phyloP scores from a whole-genome alignment of 2,888 invertebrate species.

The Caenorhabditis imperialis region DNA sequence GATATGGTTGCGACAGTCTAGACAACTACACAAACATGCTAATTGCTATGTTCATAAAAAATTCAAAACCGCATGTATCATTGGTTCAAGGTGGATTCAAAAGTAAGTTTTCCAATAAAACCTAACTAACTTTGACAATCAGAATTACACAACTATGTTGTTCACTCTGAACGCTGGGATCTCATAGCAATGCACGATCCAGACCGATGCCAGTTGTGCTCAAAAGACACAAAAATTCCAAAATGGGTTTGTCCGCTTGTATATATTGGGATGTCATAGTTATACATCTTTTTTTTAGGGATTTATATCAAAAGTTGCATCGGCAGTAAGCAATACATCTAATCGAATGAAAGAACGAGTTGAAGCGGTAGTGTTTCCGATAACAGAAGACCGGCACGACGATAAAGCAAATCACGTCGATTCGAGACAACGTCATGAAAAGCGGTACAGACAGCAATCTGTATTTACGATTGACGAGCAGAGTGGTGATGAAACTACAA shows the following conservation, averaged over 20 bases:
- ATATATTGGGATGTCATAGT: no score
- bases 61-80: slow-evolving; percentile 92
- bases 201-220: slow-evolving; percentile 34
- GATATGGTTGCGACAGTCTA: slow-evolving; percentile 62
- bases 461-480: slow-evolving; percentile 66
- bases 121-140: slow-evolving; percentile 1
- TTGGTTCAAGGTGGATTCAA: slow-evolving; percentile 92
- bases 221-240: slow-evolving; percentile 9
- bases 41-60: slow-evolving; percentile 94
- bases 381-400: slow-evolving; percentile 5
- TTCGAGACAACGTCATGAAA: slow-evolving; percentile 87
- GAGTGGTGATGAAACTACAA: slow-evolving; percentile 50
- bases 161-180: slow-evolving; percentile 32
- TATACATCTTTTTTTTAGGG: slow-evolving; percentile 22
- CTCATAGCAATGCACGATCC: slow-evolving; percentile 46
- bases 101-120: slow-evolving; percentile 77
- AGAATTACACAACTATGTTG: slow-evolving; percentile 40
- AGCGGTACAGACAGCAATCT: slow-evolving; percentile 77
- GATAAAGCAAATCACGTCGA: slow-evolving; percentile 84
- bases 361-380: slow-evolving; percentile 48
- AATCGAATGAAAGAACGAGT: slow-evolving; percentile 49
- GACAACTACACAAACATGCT: slow-evolving; percentile 93
- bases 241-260: slow-evolving; percentile 42
- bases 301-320: slow-evolving; percentile 45
- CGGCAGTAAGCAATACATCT: slow-evolving; percentile 41